Evolutionary conservation across 2,888 invertebrate species (phyloP), one percentile per base, ranked within the genome.

Genomic region (Leuctra nigra): DNA sequence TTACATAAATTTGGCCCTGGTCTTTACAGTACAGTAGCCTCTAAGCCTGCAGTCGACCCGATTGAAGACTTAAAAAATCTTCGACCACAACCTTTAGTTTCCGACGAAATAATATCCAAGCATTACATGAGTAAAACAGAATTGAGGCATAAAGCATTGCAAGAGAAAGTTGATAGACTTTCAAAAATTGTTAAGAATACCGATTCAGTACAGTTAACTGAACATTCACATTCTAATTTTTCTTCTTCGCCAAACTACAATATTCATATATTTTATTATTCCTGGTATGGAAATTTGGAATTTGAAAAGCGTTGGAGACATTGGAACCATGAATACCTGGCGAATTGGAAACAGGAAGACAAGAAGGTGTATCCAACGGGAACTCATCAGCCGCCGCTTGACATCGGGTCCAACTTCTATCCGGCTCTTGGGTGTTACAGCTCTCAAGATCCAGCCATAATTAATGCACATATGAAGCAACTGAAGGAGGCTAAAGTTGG

Each of bases 391-490:
- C 80, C 81, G 0, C 81, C 80, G 1, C 71, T 73, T 53, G 78
- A 78, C 63, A 73, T 79, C 48, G 78, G 75, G 1, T 69, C 78
- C 7, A 76, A 74, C 63, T 80, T 70, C 63, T 80, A 77, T 63
- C 80, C 80, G 6, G 57, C 66, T 39, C 66, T 79, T 11, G 80
- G 78, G 1, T 72, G 76, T 35, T 80, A 80, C 67, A 78, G 78
- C 64, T 78, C 77, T 1, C 65, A 66, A 56, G 74, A 78, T 66
- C 68, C 70, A 13, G 66, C 67, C 53, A 70, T 80, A 33, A 70
- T 83, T 33, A 70, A 75, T 22, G 69, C 74, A 53, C 84, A 84
- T 63, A 80, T 84, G 75, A 70, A 75, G 61, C 79, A 81, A 68
- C 75, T 84, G 13, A 72, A 73, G 47, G 73, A 72, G 44, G 74